Conservation (phyloP, 2,888 invertebrate species). For the Steinernema scapterisci region DNA sequence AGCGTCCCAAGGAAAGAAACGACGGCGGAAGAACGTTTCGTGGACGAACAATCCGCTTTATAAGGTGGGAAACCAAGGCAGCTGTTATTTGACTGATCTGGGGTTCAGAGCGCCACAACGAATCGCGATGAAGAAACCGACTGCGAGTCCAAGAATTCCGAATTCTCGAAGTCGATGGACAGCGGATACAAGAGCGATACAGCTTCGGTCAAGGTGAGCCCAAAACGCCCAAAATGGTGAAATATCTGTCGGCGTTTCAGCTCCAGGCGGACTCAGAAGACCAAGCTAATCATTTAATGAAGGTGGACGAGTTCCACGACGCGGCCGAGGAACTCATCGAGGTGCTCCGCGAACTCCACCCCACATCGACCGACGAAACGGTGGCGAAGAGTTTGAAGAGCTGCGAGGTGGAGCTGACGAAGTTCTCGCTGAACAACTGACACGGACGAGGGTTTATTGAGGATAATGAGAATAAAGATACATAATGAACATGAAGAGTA, state of each 20-base stretch:
- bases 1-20: not conserved
- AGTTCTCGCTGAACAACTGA: slow-evolving; percentile 3
- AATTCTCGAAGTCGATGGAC: slow-evolving; percentile 14
- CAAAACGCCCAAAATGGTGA: too few species aligned
- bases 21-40: not conserved
- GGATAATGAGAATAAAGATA: not conserved
- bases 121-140: not conserved
- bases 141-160: slow-evolving; percentile 18
- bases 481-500: slow-evolving; percentile 2
- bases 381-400: not conserved
- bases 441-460: not conserved
- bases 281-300: not conserved
- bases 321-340: slow-evolving; percentile 9
- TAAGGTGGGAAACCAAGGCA: not conserved
- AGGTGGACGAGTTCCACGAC: slow-evolving; percentile 10
- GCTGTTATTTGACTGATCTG: not conserved
- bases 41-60: slow-evolving; percentile 26
- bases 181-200: slow-evolving; percentile 31
- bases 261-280: slow-evolving; percentile 1
- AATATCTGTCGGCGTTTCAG: too few species aligned
- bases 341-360: not conserved
- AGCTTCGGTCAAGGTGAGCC: slow-evolving; percentile 14
- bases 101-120: not conserved
- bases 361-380: not conserved
- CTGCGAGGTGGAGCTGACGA: slow-evolving; percentile 25